phyloP scores from a whole-genome alignment of 2,113 vertebrate genomes.

The Bombycilla garrulus region DNA sequence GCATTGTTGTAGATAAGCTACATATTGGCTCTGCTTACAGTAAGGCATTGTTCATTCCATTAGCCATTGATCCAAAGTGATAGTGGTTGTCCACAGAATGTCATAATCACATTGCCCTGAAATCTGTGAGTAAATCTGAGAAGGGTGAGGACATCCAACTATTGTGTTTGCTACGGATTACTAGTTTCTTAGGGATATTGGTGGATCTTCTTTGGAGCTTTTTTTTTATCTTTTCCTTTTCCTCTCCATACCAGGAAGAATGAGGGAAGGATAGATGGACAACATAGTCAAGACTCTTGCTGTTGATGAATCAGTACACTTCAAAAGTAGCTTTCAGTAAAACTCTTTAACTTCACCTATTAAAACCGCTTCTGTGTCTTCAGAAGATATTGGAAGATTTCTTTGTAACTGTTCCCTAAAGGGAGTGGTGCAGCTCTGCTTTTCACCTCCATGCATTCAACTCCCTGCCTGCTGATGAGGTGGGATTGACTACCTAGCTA shows the following conservation, averaged over 20 bases:
- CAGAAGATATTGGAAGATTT: not conserved
- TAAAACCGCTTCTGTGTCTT: not conserved
- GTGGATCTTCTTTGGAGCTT: not conserved
- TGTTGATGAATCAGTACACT: not conserved
- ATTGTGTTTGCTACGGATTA: not conserved
- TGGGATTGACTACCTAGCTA: not conserved
- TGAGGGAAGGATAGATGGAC: not conserved
- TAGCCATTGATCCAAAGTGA: not conserved
- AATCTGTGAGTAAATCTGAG: not conserved
- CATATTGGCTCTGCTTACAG: not conserved
- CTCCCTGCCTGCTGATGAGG: not conserved
- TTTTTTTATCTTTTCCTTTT: not conserved
- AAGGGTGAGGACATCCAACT: not conserved
- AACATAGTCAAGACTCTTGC: not conserved
- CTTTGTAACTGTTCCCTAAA: not conserved
- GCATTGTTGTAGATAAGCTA: not conserved
- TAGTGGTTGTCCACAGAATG: not conserved
- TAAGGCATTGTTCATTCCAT: not conserved
- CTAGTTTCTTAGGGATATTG: not conserved
- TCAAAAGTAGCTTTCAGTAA: not conserved
- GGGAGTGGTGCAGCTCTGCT: not conserved
- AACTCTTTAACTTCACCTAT: not conserved
- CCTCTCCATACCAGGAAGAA: not conserved
- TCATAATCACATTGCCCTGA: not conserved
- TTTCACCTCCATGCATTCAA: not conserved